Percentiles rank a stretch among this genome's conserved stretches.
phyloP scores from a whole-genome alignment of 2,797 vertebrate genomes.

The Miichthys miiuy region DNA sequence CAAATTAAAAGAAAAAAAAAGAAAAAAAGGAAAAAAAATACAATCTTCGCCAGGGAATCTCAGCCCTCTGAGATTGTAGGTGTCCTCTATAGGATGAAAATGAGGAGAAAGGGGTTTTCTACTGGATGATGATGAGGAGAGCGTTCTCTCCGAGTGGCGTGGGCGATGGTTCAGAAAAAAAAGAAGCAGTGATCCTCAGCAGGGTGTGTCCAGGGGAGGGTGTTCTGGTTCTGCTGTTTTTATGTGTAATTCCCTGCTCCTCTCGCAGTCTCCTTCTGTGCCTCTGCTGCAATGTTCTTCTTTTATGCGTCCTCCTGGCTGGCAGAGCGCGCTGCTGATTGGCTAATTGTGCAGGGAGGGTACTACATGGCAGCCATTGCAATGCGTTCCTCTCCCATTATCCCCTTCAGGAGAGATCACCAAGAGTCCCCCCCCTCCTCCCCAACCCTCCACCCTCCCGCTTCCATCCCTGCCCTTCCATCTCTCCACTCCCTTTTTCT shows the following conservation, averaged over 20 bases:
- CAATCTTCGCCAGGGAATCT: conserved; percentile 82
- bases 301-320: conserved; percentile 90
- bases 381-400: conserved; percentile 87
- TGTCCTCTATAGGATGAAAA: conserved; percentile 88
- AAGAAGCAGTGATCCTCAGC: conserved; percentile 88
- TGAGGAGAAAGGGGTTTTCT: conserved; percentile 85
- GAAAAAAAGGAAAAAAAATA: conserved; percentile 84
- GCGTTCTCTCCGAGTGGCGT: conserved; percentile 87
- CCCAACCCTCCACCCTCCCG: conserved; percentile 52
- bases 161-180: conserved; percentile 86
- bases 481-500: conserved; percentile 79
- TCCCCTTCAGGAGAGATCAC: conserved; percentile 89
- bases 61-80: conserved; percentile 85
- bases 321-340: conserved; percentile 86
- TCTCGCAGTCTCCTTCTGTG: conserved; percentile 89
- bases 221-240: conserved; percentile 85
- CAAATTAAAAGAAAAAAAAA: conserved; percentile 84
- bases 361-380: conserved; percentile 89
- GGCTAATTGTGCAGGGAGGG: conserved; percentile 91
- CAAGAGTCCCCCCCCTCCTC: conserved; percentile 56
- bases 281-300: conserved; percentile 91
- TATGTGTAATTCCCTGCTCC: conserved; percentile 88
- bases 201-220: conserved; percentile 91
- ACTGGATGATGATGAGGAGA: conserved; percentile 86
- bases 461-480: conserved; percentile 82